Evolutionary conservation across 2,113 vertebrate genomes (phyloP), one percentile per base, ranked within the genome.

Genomic region (Oreochromis tanganicae): DNA sequence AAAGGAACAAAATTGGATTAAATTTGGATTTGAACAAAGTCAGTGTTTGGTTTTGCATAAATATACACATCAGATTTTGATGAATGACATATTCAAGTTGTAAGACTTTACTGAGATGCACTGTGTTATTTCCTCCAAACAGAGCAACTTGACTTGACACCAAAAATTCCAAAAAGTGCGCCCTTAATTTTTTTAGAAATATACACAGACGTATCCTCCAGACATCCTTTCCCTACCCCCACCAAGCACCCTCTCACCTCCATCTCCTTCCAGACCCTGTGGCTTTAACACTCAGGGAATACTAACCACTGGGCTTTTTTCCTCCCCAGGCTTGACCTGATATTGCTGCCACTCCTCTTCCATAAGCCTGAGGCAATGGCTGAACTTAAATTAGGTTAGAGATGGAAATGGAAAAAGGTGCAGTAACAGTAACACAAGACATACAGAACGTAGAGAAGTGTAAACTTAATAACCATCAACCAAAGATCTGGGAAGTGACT

Each of bases 321-420:
- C 17, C 87, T 90, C 85, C 56, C 84, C 10, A 24, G 81, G 71
- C 80, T 80, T 91, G 91, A 92, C 92, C 91, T 89, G 82, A 81
- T 90, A 87, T 84, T 46, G 50, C 75, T 81, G 84, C 87, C 86
- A 80, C 88, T 90, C 88, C 91, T 84, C 82, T 85, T 57, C 86
- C 78, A 81, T 24, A n/a, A 80, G 91, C 92, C 90, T 0, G 48
- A 86, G 86, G 90, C 84, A 5, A 80, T 14, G 68, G 73, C 87
- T 93, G 87, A 92, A 95, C 91, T 87, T 87, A 82, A 94, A 92
- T 85, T 89, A 46, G 92, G 86, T 91, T 90, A 89, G n/a, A 24
- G 78, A 56, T 63, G 54, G 83, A 57, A 83, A 88, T 56, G 78
- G 59, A 19, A 63, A 80, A 81, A 85, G 75, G 81, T 92, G 57